Base-by-base conservation (phyloP, 2,797 vertebrate species). In the Sebastes diaconus region DNA sequence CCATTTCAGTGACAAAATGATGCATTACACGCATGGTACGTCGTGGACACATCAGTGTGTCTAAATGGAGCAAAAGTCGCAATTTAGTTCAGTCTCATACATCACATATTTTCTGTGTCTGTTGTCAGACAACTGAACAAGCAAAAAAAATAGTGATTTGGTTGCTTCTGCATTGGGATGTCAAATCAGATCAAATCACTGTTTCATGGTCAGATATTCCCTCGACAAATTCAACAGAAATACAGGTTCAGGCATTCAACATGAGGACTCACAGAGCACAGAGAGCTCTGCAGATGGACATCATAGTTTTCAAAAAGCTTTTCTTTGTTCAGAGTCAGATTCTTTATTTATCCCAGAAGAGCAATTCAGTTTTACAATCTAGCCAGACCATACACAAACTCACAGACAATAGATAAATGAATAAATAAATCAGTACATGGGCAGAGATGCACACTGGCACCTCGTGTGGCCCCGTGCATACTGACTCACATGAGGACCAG, bases 31-130 rank as follows among this genome's bases (percentile, higher is more conserved):
- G 0, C n/a, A 61, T 22, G 46, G 8, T 52, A 52, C 18, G 8
- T 4, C 0, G 46, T 52, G 46, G 46, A 50, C 42, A 50, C 42
- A 50, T 22, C 0, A 55, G 0, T 0, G 42, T 3, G 24, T 57
- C 0, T 6, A 8, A 58, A 58, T 27, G 24, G 16, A 60, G 58
- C 16, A 10, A 32, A 61, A 16, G n/a, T 65, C 22, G 0, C 1
- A 22, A 18, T 25, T 42, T 4, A 42, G 16, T 36, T 12, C 0
- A 52, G 46, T 66, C 0, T 64, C 6, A 1, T 64, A n/a, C 46
- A n/a, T 64, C 12, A 24, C 6, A 24, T 16, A 16, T 32, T 50
- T 52, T 50, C 42, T 50, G 42, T 50, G 18, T 50, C 42, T 20
- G 18, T 50, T 8, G 0, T 50, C 42, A 50, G 42, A 50, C 42